phyloP scores from a whole-genome alignment of 2,797 vertebrate species.

The Poeciliopsis infans region DNA sequence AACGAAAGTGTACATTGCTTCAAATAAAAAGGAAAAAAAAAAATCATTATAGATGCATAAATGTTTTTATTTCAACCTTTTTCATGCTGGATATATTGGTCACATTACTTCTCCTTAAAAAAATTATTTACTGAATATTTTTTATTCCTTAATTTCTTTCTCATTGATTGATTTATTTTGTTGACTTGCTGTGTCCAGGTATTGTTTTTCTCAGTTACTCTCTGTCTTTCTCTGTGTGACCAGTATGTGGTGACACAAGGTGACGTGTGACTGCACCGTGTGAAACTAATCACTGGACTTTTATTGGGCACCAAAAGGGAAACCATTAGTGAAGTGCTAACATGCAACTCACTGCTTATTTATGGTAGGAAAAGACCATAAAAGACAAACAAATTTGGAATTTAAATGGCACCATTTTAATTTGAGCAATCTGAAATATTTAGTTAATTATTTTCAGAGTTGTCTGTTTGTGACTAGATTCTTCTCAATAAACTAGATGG shows the following conservation, averaged over 20 bases:
- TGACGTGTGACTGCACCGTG: conserved; percentile 74
- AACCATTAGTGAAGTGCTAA: conserved; percentile 71
- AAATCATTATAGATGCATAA: neutral
- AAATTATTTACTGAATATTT: neutral
- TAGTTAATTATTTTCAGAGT: conserved; percentile 31
- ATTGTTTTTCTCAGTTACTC: neutral
- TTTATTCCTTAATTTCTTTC: neutral
- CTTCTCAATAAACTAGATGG: conserved; percentile 53
- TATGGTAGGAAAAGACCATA: conserved; percentile 22
- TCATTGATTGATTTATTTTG: neutral
- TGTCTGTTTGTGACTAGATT: conserved; percentile 52
- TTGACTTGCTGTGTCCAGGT: neutral
- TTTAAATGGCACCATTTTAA: conserved; percentile 48
- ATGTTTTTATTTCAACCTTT: neutral
- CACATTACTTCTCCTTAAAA: neutral
- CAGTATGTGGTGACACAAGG: conserved; percentile 68
- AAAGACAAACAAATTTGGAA: conserved; percentile 56
- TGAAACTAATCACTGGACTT: conserved; percentile 76
- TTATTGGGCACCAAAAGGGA: conserved; percentile 80
- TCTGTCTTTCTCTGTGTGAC: neutral
- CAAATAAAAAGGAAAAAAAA: neutral
- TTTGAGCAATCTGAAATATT: conserved; percentile 27
- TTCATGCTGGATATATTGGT: neutral
- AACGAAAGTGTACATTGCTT: neutral
- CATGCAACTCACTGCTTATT: conserved; percentile 40